These are phyloP conservation scores for Cuculus canorus DNA, from an alignment of 2,797 vertebrate species.

Conservation along the genomic window DNA sequence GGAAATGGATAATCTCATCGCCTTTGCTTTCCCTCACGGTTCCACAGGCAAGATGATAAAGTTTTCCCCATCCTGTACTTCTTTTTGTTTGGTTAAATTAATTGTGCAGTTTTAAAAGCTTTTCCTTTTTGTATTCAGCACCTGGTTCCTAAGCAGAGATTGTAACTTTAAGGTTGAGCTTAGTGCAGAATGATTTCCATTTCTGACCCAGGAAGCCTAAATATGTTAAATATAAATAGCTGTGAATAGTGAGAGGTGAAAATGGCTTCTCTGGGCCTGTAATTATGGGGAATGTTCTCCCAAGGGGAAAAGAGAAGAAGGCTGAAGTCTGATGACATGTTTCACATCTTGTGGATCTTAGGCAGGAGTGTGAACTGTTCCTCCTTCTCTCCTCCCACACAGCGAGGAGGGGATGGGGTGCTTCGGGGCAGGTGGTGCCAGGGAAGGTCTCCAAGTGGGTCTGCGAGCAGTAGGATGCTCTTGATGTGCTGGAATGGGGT, in stretches of 20 bases:
- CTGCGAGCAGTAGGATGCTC: neutral
- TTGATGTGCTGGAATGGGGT: accelerated
- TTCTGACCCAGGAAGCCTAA: conserved; percentile 27
- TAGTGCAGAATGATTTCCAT: neutral
- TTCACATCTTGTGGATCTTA: neutral
- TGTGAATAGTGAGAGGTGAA: neutral
- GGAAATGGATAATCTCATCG: conserved; percentile 74
- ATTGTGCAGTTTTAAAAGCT: neutral
- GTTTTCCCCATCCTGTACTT: neutral
- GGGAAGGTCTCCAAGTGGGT: neutral
- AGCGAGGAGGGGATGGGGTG: neutral
- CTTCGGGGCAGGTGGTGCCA: neutral
- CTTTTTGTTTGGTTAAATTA: neutral
- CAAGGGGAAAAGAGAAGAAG: neutral
- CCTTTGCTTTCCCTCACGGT: neutral
- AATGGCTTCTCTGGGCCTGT: neutral
- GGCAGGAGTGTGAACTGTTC: neutral
- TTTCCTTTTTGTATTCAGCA: neutral
- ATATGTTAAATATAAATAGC: conserved; percentile 6
- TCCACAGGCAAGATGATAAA: accelerated
- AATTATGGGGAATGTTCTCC: neutral
- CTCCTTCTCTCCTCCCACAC: neutral
- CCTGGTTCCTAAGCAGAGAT: neutral
- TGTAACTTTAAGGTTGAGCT: neutral
- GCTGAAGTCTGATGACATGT: neutral